Base-by-base conservation (phyloP, 2,888 invertebrate species). In the Sericinus montela region DNA sequence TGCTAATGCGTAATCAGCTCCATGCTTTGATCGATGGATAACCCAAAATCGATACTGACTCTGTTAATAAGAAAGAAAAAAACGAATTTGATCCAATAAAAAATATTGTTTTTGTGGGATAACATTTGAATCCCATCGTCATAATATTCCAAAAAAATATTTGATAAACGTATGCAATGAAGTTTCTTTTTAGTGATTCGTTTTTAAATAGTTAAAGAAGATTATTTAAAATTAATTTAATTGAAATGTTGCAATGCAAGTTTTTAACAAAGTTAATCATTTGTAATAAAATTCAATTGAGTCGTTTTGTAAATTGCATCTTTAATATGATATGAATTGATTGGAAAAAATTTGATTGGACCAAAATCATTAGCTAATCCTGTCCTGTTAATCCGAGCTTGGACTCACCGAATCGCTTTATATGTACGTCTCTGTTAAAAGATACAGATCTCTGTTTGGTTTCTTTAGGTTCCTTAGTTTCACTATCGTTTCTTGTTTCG, bases 351-450 rank as follows among this genome's bases (percentile, higher is more conserved):
- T 40, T n/a, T 1, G 19, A 44, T 45, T 35, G 14, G 28, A 39
- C 16, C 29, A 28, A 34, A 34, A 16, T 14, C 19, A 38, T 28
- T 34, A 28, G 1, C 3, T 1, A 43, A 4, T 11, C 25, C 34
- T n/a, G n/a, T 35, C 15, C 52, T 42, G 29, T 34, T 41, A 42
- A 56, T 49, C 23, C 25, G 43, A 48, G 38, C 25, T 5, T 14
- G 13, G 65, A 86, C 93, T 92, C 92, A 95, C 95, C 95, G 90
- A 95, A 95, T 90, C 95, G 91, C 87, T 96, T 96, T 76, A 96
- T 94, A 90, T 95, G 95, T 72, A 96, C 95, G 91, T 95, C 95
- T 84, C 94, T 92, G 91, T 96, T 95, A 91, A 96, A 96, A 80
- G 95, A 96, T 69, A 96, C 96, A 90, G 94, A 82, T 92, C 93